Evolutionary conservation across 2,888 invertebrate genomes (phyloP), one percentile per base, ranked within the genome.

Genomic region (Ectemnius cavifrons): DNA sequence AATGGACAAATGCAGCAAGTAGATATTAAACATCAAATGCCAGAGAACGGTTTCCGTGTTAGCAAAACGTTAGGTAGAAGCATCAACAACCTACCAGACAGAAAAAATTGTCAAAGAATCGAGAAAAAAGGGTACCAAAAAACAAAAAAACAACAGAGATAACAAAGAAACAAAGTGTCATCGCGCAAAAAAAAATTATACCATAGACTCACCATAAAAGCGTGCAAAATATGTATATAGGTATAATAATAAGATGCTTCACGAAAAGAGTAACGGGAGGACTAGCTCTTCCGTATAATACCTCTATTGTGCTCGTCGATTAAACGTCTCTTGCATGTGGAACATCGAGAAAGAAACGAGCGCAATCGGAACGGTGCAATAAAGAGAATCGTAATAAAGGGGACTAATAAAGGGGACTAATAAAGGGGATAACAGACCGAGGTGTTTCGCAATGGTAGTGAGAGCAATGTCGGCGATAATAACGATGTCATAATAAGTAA

Each of bases 11-110:
- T 85, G 87, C 88, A 88, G 87, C 86, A 80, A 76, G 75, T 79
- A 82, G 78, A 85, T 37, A 37, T 78, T 78, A 83, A 81, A 86
- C 85, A 84, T 84, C 84, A 85, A 85, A 77, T 77, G 82, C 72
- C 81, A 80, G 73, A 83, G 73, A 82, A 77, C 69, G 77, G 70
- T 75, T 75, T 69, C 80, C 67, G 77, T 87, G 87, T 89, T 89
- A 89, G 88, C 88, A 83, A 84, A 87, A 87, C 85, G 88, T 89
- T 87, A 88, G 85, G 76, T 88, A 74, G 86, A 89, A 88, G 89
- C 88, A 84, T 88, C 85, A 88, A 88, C 87, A 89, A 88, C 86
- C 88, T 89, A 89, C 88, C 82, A 88, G 85, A 87, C 84, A 88
- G 77, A 85, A 81, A 82, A 82, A 76, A 67, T 81, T 81, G 74